A percentile compares a stretch with the other conserved stretches of the same genome.
phyloP scores from a whole-genome alignment of 2,113 vertebrate species.

The Anolis sagrei region DNA sequence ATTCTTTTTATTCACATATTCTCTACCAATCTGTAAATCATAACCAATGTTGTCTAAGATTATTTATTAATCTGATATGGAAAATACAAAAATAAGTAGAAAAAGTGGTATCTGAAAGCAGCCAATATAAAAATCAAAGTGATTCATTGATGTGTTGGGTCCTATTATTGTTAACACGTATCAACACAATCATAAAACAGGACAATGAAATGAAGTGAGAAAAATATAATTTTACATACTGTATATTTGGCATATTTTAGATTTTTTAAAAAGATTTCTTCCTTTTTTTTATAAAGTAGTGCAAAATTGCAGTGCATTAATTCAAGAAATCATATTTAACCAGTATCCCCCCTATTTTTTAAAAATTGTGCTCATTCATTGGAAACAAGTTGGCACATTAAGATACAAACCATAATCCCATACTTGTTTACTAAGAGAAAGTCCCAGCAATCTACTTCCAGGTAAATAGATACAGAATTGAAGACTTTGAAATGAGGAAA shows the following conservation, averaged over 20 bases:
- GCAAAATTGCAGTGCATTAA: slow-evolving; percentile 77
- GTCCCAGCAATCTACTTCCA: not conserved
- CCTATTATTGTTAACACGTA: slow-evolving; percentile 66
- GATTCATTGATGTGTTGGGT: slow-evolving; percentile 70
- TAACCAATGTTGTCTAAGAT: slow-evolving; percentile 73
- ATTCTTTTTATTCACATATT: not conserved
- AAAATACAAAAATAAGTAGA: slow-evolving; percentile 84
- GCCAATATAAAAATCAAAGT: slow-evolving; percentile 74
- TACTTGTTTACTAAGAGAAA: not conserved
- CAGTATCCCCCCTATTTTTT: slow-evolving; percentile 36
- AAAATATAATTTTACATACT: slow-evolving; percentile 78
- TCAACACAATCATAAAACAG: slow-evolving; percentile 68
- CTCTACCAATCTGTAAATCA: slow-evolving; percentile 15
- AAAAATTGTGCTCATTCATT: slow-evolving; percentile 56
- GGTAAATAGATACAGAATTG: not conserved
- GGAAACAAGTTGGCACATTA: slow-evolving; percentile 71
- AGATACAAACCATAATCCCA: slow-evolving; percentile 21
- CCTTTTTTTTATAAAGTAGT: slow-evolving; percentile 74
- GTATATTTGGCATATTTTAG: slow-evolving; percentile 80
- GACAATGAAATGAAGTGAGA: slow-evolving; percentile 68
- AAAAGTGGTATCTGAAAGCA: slow-evolving; percentile 79
- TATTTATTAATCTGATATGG: slow-evolving; percentile 75
- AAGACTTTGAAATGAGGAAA: slow-evolving; percentile 35
- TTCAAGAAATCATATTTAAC: slow-evolving; percentile 70
- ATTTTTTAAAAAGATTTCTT: slow-evolving; percentile 19